Evolutionary conservation across 2,797 vertebrate species (phyloP), one percentile per base, ranked within the genome.

Genomic region (Oceanodroma leucorhoa): DNA sequence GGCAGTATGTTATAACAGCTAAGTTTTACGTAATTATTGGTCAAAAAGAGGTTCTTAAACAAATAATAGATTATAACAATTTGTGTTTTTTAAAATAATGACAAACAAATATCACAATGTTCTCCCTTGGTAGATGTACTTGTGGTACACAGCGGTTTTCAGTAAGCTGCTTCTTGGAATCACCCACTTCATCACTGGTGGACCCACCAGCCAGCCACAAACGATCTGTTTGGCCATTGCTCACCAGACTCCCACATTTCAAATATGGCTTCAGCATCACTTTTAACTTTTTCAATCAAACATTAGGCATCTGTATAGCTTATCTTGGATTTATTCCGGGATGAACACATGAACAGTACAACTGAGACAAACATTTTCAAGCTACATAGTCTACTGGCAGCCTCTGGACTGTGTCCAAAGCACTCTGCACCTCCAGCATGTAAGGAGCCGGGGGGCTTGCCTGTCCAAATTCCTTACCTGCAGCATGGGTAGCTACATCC

Each of bases 361-460:
- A 55, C 14, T 9, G 60, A 83, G 45, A 36, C 26, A 58, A 20
- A 32, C 19, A 14, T 36, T 83, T 78, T 40, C 24, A 62, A 73
- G 34, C 55, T 38, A 26, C 19, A 5, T 20, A 26, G 48, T 41
- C 26, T 43, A 15, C 66, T 73, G 40, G 17, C 38, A 73, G 58
- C 23, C 24, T 41, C 54, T 38, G 30, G n/a, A 22, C 72, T 38
- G 32, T 34, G 14, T 10, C 41, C 0, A 0, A 72, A 72, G 48
- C 26, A 9, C 41, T 41, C n/a, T 51, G 43, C 7, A 18, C 17
- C 17, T 83, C 19, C 27, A 46, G 26, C 0, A 0, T 21, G 6
- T 29, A 58, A n/a, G 16, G 17, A 83, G 43, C 6, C 1, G 5
- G 12, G 14, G 16, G 9, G 1, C 22, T 73, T 1, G 0, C 18